phyloP scores from a whole-genome alignment of 2,113 vertebrate genomes.

The Coryphaenoides rupestris region DNA sequence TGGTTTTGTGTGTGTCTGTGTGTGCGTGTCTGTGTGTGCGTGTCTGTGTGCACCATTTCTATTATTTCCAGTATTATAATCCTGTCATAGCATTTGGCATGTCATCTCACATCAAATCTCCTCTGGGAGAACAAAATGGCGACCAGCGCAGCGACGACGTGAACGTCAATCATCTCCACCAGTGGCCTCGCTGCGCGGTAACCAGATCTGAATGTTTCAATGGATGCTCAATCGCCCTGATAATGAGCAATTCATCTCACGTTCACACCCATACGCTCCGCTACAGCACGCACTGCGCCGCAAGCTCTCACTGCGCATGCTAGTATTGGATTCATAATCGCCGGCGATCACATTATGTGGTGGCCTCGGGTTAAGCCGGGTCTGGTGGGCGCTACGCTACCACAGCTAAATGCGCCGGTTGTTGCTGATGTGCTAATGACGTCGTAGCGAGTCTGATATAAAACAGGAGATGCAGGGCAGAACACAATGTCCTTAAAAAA shows the following conservation, averaged over 20 bases:
- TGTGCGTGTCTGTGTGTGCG: too few relatives aligned
- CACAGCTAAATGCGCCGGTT: slow-evolving; percentile 7
- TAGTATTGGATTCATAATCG: slow-evolving; percentile 49
- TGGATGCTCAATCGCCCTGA: slow-evolving; percentile 40
- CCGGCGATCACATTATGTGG: slow-evolving; percentile 36
- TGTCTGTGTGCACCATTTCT: too few relatives aligned
- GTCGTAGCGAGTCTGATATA: too few relatives aligned
- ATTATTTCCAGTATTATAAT: too few relatives aligned
- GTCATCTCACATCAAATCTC: slow-evolving; percentile 35
- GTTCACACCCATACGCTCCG: slow-evolving; percentile 12
- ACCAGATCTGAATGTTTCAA: slow-evolving; percentile 22
- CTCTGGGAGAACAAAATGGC: background rate
- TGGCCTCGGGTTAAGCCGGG: slow-evolving; percentile 24
- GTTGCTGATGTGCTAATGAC: background rate
- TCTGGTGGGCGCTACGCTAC: slow-evolving; percentile 17
- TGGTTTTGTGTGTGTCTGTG: too few relatives aligned
- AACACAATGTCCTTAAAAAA: too few relatives aligned
- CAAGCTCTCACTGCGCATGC: slow-evolving; percentile 39
- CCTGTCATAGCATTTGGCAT: slow-evolving; percentile 6
- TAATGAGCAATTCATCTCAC: slow-evolving; percentile 34
- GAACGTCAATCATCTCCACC: background rate
- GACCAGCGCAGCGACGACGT: slow-evolving; percentile 2
- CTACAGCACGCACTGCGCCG: slow-evolving; percentile 23
- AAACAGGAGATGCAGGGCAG: too few relatives aligned
- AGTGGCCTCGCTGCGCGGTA: slow-evolving; percentile 29